A percentile compares a stretch with the other conserved stretches of the same genome.
Conservation (phyloP, 2,113 vertebrate species). For the Deroptyus accipitrinus region DNA sequence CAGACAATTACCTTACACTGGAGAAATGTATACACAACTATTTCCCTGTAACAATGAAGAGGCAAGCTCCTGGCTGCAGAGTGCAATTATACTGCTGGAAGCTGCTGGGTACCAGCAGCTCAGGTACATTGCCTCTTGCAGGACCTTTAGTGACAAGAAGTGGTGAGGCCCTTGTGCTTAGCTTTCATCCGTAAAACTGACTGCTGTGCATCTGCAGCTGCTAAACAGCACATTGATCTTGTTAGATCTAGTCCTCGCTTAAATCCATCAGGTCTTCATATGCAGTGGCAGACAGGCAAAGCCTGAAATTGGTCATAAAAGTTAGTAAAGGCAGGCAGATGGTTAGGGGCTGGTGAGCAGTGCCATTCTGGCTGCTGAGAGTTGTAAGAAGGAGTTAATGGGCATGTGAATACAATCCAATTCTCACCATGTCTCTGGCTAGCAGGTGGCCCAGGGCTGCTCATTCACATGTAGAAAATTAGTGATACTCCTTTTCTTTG, state of each 20-base stretch:
- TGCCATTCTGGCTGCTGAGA: not conserved
- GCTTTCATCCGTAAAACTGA: not conserved
- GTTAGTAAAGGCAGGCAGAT: not conserved
- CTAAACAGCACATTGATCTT: slow-evolving; percentile 14
- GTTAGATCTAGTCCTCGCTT: slow-evolving; percentile 35
- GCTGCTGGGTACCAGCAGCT: not conserved
- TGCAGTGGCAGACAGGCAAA: slow-evolving; percentile 39
- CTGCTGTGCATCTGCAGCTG: not conserved
- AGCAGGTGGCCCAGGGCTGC: not conserved
- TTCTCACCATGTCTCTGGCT: not conserved
- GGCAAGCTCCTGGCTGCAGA: not conserved
- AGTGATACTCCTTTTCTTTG: not conserved
- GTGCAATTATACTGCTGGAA: not conserved
- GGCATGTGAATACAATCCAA: not conserved
- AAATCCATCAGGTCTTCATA: slow-evolving; percentile 39
- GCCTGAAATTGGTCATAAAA: not conserved
- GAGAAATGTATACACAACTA: not conserved
- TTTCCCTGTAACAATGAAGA: not conserved
- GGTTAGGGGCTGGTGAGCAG: not conserved
- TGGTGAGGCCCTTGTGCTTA: not conserved
- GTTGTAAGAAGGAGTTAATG: not conserved
- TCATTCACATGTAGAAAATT: not conserved
- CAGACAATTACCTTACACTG: not conserved
- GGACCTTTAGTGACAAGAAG: slow-evolving; percentile 1
- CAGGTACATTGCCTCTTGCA: not conserved